Percentiles rank a stretch among this genome's conserved stretches.
phyloP scores from a whole-genome alignment of 2,113 vertebrate species.

The Hemibagrus wyckioides region DNA sequence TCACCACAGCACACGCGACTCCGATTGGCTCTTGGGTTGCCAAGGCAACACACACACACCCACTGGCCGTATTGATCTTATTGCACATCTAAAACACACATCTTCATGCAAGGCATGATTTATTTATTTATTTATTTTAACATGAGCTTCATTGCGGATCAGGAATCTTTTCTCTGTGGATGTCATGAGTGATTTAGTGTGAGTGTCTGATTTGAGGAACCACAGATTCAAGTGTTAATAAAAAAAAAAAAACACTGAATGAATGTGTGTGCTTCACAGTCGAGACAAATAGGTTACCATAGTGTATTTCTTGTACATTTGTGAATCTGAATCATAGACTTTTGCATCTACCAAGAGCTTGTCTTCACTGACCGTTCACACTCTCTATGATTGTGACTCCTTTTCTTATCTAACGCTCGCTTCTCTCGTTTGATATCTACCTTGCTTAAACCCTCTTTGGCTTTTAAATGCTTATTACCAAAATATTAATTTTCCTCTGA shows the following conservation, averaged over 20 bases:
- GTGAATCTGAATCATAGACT: not conserved
- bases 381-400: not conserved
- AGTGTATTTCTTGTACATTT: not conserved
- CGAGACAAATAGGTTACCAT: not conserved
- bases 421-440: not conserved
- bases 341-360: not conserved
- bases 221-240: not conserved
- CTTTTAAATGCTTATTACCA: not conserved
- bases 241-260: not conserved
- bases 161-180: not conserved
- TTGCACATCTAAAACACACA: not conserved
- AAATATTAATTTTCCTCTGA: not conserved
- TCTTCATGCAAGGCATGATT: not conserved
- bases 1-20: not conserved
- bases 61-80: not conserved
- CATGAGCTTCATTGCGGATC: not conserved
- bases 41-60: not conserved
- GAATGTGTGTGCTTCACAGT: not conserved
- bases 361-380: not conserved
- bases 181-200: not conserved
- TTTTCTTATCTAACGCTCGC: not conserved
- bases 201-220: not conserved
- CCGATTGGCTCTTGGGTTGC: slow-evolving; percentile 21
- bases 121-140: not conserved
- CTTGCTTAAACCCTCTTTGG: not conserved